Conservation (phyloP, 2,888 invertebrate species). For the Rhagophthalmus giganteus region DNA sequence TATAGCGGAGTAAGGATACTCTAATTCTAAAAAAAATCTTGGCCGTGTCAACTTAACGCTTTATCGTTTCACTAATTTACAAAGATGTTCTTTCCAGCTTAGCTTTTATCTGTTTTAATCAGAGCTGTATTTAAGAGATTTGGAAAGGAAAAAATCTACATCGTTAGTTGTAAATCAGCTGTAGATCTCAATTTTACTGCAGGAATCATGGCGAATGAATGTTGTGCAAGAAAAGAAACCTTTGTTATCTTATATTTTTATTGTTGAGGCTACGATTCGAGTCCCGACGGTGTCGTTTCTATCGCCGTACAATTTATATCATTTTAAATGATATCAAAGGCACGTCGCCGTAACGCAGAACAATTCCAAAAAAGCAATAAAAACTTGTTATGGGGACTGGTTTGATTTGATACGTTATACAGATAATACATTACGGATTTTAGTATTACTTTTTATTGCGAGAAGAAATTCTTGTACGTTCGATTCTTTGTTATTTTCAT, state of each 20-base stretch:
- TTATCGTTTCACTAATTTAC: too few relatives aligned
- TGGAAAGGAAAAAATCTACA: too few relatives aligned
- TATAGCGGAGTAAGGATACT: too few relatives aligned
- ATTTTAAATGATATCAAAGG: constrained; percentile 45
- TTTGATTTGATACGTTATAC: constrained; percentile 33
- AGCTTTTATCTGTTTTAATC: too few relatives aligned
- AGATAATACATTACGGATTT: constrained; percentile 27
- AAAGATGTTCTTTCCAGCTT: too few relatives aligned
- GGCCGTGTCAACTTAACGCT: too few relatives aligned
- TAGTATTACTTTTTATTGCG: constrained; percentile 22
- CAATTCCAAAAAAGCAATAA: constrained; percentile 39
- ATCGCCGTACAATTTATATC: constrained; percentile 45
- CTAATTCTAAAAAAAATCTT: too few relatives aligned
- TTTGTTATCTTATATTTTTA: constrained; percentile 37
- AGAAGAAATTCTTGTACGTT: constrained; percentile 13
- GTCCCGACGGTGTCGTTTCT: constrained; percentile 42
- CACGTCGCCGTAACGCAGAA: constrained; percentile 35
- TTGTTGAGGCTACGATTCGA: constrained; percentile 32
- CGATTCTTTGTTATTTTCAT: constrained; percentile 12
- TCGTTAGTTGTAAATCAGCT: too few relatives aligned
- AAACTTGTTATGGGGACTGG: constrained; percentile 35
- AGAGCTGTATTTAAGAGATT: too few relatives aligned
- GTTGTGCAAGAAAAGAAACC: constrained; percentile 13
- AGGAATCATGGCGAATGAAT: constrained; percentile 11
- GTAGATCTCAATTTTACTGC: neutral